Percentiles rank a stretch among this genome's conserved stretches.
These are phyloP conservation scores for Rana temporaria DNA, from an alignment of 2,113 vertebrate genomes.

Conservation along the genomic window DNA sequence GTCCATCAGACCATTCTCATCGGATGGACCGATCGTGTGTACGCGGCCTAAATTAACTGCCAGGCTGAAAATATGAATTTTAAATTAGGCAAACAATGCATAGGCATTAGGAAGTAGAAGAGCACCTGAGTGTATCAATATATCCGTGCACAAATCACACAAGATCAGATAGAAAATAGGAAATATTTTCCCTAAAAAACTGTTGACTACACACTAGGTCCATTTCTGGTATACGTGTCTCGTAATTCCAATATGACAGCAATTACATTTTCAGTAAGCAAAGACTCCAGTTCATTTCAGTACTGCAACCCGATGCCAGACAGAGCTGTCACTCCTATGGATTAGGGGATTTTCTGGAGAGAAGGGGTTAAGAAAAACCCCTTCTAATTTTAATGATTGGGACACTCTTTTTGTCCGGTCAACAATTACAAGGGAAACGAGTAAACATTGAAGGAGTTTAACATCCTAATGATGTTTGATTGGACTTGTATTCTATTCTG, in stretches of 20 bases:
- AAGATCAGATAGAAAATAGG: too few relatives aligned
- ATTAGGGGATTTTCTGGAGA: neutral
- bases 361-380: slow-evolving; percentile 28
- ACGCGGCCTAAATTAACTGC: too few relatives aligned
- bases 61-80: too few relatives aligned
- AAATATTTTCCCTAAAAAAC: too few relatives aligned
- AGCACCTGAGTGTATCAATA: too few relatives aligned
- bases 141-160: too few relatives aligned
- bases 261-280: neutral
- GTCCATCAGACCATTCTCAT: too few relatives aligned
- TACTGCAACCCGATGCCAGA: neutral
- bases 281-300: neutral
- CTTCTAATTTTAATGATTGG: slow-evolving; percentile 43
- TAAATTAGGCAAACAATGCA: too few relatives aligned
- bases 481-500: slow-evolving; percentile 58
- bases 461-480: slow-evolving; percentile 44
- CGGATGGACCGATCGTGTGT: too few relatives aligned
- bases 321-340: neutral
- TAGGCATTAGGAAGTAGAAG: too few relatives aligned
- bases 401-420: slow-evolving; percentile 48
- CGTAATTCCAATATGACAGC: neutral
- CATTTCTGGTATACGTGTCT: neutral
- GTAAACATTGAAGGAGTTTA: neutral
- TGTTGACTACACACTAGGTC: neutral
- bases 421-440: neutral